phyloP scores from a whole-genome alignment of 2,888 invertebrate genomes.

The Cataglyphis altisquamis region DNA sequence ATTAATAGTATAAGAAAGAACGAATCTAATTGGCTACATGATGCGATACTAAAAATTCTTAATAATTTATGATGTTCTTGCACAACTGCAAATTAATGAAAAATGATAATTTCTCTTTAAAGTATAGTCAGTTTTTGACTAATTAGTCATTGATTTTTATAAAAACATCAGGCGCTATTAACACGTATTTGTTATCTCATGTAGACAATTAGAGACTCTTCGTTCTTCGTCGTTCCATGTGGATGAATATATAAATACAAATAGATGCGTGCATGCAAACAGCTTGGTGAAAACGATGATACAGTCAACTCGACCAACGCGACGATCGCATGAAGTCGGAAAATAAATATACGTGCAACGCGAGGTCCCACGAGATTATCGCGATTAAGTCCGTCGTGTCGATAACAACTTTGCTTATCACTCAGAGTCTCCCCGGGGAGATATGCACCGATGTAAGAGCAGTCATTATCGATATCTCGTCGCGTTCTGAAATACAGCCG shows the following conservation, averaged over 20 bases:
- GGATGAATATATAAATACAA: neutral
- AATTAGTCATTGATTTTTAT: slow-evolving; percentile 5
- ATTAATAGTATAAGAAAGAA: slow-evolving; percentile 19
- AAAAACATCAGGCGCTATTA: slow-evolving; percentile 8
- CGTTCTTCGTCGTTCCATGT: neutral
- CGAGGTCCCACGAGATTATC: slow-evolving; percentile 69
- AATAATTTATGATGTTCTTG: slow-evolving; percentile 5
- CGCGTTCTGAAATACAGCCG: slow-evolving; percentile 21
- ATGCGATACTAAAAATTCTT: neutral
- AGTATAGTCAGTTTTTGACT: slow-evolving; percentile 13
- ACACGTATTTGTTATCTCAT: neutral
- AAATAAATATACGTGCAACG: slow-evolving; percentile 56
- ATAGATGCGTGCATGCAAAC: neutral
- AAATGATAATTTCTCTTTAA: slow-evolving; percentile 12
- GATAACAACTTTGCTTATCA: slow-evolving; percentile 74
- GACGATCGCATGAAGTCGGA: slow-evolving; percentile 50
- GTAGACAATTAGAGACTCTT: neutral
- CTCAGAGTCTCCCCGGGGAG: slow-evolving; percentile 33
- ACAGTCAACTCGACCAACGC: neutral
- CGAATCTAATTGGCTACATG: neutral
- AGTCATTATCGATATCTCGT: slow-evolving; percentile 22
- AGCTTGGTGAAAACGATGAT: neutral
- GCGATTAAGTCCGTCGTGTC: slow-evolving; percentile 74
- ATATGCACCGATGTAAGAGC: slow-evolving; percentile 37
- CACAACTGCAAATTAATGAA: slow-evolving; percentile 29